These are phyloP conservation scores for Eleginops maclovinus DNA, from an alignment of 2,113 vertebrate species.

Conservation along the genomic window DNA sequence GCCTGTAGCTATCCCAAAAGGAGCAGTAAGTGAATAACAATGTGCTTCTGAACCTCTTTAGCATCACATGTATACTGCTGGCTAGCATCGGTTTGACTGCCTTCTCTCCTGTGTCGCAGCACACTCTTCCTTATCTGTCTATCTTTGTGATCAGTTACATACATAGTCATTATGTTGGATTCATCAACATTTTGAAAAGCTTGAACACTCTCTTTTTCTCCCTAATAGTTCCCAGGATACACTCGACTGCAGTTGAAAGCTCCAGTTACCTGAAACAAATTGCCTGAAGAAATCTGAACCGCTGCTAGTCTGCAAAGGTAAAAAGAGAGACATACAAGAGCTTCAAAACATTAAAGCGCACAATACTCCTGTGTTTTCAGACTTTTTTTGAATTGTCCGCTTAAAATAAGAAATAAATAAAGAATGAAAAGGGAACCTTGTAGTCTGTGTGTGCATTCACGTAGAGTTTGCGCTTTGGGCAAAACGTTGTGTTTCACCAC, in stretches of 20 bases:
- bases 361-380: slow-evolving; percentile 82
- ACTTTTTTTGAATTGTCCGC: slow-evolving; percentile 80
- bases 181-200: slow-evolving; percentile 84
- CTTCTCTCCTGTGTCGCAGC: slow-evolving; percentile 32
- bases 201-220: slow-evolving; percentile 72
- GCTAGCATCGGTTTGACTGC: slow-evolving; percentile 62
- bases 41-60: slow-evolving; percentile 65
- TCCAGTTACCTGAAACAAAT: slow-evolving; percentile 89
- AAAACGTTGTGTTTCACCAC: slow-evolving; percentile 79
- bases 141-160: slow-evolving; percentile 83
- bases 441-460: slow-evolving; percentile 81
- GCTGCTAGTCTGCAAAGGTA: slow-evolving; percentile 78
- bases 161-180: slow-evolving; percentile 79
- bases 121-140: slow-evolving; percentile 70
- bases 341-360: slow-evolving; percentile 82
- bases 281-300: slow-evolving; percentile 85
- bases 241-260: slow-evolving; percentile 83
- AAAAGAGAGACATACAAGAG: slow-evolving; percentile 76
- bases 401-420: slow-evolving; percentile 76
- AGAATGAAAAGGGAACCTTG: slow-evolving; percentile 80
- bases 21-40: slow-evolving; percentile 75
- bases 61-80: slow-evolving; percentile 66
- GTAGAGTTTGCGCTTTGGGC: slow-evolving; percentile 83
- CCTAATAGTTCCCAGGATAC: slow-evolving; percentile 85
- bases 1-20: slow-evolving; percentile 78